Base-by-base conservation (phyloP, 2,888 invertebrate species). In the Nymphalis c-album region DNA sequence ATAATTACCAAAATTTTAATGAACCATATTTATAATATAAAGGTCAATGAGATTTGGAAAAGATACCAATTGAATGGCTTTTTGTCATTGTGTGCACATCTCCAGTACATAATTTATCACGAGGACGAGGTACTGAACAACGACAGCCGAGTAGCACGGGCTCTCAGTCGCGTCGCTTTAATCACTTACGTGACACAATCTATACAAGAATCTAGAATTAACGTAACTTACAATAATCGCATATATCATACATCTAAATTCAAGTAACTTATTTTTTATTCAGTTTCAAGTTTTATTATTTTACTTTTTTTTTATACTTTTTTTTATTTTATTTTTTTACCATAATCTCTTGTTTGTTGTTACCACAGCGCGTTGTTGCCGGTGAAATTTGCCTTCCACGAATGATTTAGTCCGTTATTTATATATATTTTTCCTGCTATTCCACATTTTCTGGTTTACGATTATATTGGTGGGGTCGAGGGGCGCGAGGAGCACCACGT, bases 371-470 rank as follows among this genome's bases (percentile, higher is more conserved):
- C 91, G 93, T 94, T 94, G 94, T 94, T 94, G 94, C 94, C 94
- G 93, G 94, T 94, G 94, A 94, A 94, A 94, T 94, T 92, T 94
- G 94, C 94, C 94, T 94, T 94, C 92, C 93, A 94, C 94, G 91
- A 93, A 90, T 87, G 87, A 90, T 89, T 90, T 88, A 85, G 91
- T 90, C 88, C 85, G 78, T 86, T 79, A 82, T 78, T 35, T 31
- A 35, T 40, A 13, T 71, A 72, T 74, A 74, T 72, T 76, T 68
- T 73, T 65, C 50, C 60, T 73, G 73, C 80, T 89, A 89, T 77
- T 90, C 88, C 67, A 79, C 83, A 71, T 84, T 80, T 60, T 90
- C 86, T 71, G 90, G 84, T 82, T 92, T 85, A 75, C 91, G 85
- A 76, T 84, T 77, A 85, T 88, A 86, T 47, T 84, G 83, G 63